A percentile compares a stretch with the other conserved stretches of the same genome.
phyloP scores from a whole-genome alignment of 2,113 vertebrate genomes.

The Pseudopodoces humilis region DNA sequence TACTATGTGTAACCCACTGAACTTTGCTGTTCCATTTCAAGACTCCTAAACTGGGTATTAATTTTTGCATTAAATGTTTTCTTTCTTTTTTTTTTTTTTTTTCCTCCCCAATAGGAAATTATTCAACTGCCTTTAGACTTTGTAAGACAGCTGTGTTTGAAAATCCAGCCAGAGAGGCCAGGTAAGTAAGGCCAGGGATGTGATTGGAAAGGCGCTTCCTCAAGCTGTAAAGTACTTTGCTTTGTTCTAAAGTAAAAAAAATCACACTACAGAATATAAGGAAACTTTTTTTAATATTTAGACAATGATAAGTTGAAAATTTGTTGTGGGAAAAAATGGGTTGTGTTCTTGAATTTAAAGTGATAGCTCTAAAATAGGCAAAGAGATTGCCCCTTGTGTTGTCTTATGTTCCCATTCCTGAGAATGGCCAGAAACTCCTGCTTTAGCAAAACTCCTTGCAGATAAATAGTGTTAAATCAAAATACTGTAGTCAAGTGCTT shows the following conservation, averaged over 20 bases:
- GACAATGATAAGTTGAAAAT: background rate
- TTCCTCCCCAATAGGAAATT: conserved; percentile 86
- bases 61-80: background rate
- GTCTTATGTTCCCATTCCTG: background rate
- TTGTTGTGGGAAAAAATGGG: background rate
- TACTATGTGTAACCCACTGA: background rate
- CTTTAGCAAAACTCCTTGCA: background rate
- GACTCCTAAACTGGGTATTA: background rate
- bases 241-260: background rate
- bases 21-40: background rate
- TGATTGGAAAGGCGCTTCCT: background rate
- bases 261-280: background rate
- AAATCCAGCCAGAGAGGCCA: conserved; percentile 92
- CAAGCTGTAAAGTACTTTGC: background rate
- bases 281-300: background rate
- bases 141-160: conserved; percentile 91
- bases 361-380: background rate
- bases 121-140: conserved; percentile 94
- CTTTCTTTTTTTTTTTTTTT: background rate
- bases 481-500: background rate
- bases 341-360: background rate
- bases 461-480: background rate
- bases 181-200: conserved; percentile 71
- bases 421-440: background rate
- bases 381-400: background rate